Conservation (phyloP, 2,888 invertebrate species). For the Sclerodermus sp. region DNA sequence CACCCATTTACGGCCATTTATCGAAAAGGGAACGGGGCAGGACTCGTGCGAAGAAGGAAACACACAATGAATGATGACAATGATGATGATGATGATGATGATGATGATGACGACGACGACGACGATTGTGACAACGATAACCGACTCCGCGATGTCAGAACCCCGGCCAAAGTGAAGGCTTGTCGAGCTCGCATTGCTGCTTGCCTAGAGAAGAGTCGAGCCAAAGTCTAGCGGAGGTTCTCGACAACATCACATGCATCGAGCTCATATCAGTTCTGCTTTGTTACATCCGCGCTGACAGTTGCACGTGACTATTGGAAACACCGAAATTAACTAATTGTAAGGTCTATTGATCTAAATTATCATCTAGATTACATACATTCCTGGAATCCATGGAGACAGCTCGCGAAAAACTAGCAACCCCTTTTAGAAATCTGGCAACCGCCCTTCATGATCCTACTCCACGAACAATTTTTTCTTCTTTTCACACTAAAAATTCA, state of each 20-base stretch:
- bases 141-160: slow-evolving; percentile 40
- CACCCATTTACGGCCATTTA: no score
- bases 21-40: no score
- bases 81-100: slow-evolving; percentile 3
- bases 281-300: no score
- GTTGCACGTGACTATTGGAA: no score
- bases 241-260: slow-evolving; percentile 42
- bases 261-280: slow-evolving; percentile 19
- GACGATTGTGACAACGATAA: slow-evolving; percentile 2
- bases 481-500: slow-evolving; percentile 3
- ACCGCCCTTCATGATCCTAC: slow-evolving; percentile 1
- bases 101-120: slow-evolving; percentile 4
- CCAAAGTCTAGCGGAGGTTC: slow-evolving; percentile 55
- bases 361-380: no score
- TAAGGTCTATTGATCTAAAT: no score
- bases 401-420: neutral
- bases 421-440: neutral
- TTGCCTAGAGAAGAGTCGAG: slow-evolving; percentile 16
- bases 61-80: slow-evolving; percentile 12
- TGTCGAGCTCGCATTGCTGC: neutral
- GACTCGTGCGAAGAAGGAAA: neutral
- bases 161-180: slow-evolving; percentile 55
- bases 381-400: neutral
- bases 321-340: no score
- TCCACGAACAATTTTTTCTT: neutral